phyloP scores from a whole-genome alignment of 2,888 invertebrate genomes.

The Endotricha flammealis region DNA sequence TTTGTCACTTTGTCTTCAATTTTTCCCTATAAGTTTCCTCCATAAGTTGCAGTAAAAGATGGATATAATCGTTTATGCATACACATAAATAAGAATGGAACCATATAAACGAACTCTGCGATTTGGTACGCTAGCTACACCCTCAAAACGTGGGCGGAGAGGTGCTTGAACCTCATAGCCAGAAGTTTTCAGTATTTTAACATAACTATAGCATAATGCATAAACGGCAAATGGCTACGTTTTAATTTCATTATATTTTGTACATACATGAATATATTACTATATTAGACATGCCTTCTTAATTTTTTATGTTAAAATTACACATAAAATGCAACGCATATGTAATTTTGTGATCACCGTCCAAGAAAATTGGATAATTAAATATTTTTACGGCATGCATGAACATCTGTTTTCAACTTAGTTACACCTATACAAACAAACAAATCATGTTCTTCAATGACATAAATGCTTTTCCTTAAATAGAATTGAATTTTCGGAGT shows the following conservation, averaged over 20 bases:
- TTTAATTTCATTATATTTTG: not conserved
- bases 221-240: not conserved
- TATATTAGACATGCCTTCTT: not conserved
- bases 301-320: not conserved
- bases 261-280: not conserved
- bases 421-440: constrained; percentile 14
- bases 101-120: constrained; percentile 15
- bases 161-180: constrained; percentile 40
- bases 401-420: too few species aligned
- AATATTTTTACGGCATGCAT: too few species aligned
- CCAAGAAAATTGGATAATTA: too few species aligned
- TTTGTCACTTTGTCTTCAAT: too few species aligned
- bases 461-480: constrained; percentile 27
- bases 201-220: not conserved
- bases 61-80: not conserved
- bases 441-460: constrained; percentile 33
- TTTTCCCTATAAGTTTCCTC: too few species aligned
- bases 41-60: too few species aligned
- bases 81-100: not conserved
- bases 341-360: too few species aligned
- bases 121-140: constrained; percentile 42
- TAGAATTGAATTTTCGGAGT: constrained; percentile 10
- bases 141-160: constrained; percentile 44
- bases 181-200: constrained; percentile 1
- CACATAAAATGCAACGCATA: not conserved